Evolutionary conservation across 1,140 invertebrate species (phyloP).

Genomic region (Aphidius gifuensis): DNA sequence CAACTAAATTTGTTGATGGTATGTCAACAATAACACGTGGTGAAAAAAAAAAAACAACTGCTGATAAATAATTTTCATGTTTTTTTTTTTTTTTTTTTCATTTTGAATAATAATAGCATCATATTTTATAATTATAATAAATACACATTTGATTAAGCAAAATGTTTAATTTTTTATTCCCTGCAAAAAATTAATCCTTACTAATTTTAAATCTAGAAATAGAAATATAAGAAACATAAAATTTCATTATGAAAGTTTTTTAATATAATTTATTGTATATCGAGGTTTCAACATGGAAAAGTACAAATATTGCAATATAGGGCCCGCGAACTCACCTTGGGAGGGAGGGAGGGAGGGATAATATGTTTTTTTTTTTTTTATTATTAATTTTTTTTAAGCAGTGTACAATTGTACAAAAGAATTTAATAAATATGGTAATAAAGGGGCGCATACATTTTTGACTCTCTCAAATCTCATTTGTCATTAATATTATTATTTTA

Average conservation of each 20-base stretch:
- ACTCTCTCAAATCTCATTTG: too few species aligned
- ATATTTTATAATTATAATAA: too few species aligned
- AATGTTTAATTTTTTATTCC: too few species aligned
- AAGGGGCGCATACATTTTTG: too few species aligned
- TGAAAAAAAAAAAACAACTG: constrained; percentile 33
- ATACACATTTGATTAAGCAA: too few species aligned
- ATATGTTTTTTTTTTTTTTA: not conserved
- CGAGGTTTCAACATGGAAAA: constrained; percentile 58
- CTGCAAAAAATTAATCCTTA: too few species aligned
- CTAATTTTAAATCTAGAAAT: too few species aligned
- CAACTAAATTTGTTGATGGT: constrained; percentile 93
- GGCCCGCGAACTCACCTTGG: constrained; percentile 53
- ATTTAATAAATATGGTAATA: not conserved
- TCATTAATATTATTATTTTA: too few species aligned
- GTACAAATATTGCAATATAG: constrained; percentile 59
- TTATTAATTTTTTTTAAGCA: not conserved
- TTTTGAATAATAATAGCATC: too few species aligned
- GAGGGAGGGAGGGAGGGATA: constrained; percentile 52
- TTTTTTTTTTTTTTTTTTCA: too few species aligned
- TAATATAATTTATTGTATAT: constrained; percentile 59
- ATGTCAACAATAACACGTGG: constrained; percentile 84
- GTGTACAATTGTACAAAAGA: constrained; percentile 27
- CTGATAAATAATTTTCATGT: too few species aligned
- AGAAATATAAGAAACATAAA: not conserved
- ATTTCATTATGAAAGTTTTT: constrained; percentile 47